phyloP scores from a whole-genome alignment of 2,797 vertebrate genomes.

The Urocyon cinereoargenteus region DNA sequence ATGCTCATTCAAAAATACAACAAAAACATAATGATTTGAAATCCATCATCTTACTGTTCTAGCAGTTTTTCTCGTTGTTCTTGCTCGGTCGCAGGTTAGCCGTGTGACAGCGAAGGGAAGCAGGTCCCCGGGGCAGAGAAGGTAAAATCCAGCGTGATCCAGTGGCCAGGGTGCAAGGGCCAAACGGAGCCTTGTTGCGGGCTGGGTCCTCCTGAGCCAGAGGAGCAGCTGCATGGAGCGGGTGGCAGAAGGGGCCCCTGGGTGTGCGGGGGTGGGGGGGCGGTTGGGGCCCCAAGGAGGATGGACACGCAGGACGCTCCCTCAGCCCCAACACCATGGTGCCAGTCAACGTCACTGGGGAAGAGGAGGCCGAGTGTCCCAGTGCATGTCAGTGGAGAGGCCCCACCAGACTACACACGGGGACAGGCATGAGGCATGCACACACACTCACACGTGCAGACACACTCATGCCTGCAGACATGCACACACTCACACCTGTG shows the following conservation, averaged over 20 bases:
- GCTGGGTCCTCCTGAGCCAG: rapidly evolving
- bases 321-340: rapidly evolving
- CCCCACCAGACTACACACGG: neutral
- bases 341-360: neutral
- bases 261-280: rapidly evolving
- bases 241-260: rapidly evolving
- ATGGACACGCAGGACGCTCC: too few species aligned
- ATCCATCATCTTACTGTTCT: slow-evolving; percentile 36
- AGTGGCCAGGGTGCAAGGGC: rapidly evolving
- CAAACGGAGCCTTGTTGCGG: neutral
- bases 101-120: neutral
- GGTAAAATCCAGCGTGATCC: rapidly evolving
- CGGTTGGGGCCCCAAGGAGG: neutral
- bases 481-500: rapidly evolving
- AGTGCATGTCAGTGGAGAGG: rapidly evolving
- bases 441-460: rapidly evolving
- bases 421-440: rapidly evolving
- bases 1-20: slow-evolving; percentile 77
- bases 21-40: slow-evolving; percentile 69
- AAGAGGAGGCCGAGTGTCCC: neutral
- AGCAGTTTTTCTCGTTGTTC: slow-evolving; percentile 50
- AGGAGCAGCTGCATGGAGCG: too few species aligned
- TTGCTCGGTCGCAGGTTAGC: slow-evolving; percentile 27
- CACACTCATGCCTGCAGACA: rapidly evolving
- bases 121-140: neutral